Evolutionary conservation across 2,888 invertebrate genomes (phyloP).

Genomic region (Odontothrips loti): DNA sequence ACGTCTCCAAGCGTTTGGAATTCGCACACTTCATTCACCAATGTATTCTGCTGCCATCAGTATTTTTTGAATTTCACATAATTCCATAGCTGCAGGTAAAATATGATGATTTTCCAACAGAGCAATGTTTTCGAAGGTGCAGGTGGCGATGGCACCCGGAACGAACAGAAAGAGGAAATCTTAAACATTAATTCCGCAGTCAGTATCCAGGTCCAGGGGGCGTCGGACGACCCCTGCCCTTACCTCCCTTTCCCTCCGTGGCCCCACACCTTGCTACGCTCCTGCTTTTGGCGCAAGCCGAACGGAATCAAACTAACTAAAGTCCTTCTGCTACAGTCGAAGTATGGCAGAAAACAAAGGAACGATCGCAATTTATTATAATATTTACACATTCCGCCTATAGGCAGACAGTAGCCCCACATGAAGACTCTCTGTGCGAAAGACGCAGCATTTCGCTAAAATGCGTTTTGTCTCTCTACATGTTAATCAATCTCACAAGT

Average conservation of each 20-base stretch:
- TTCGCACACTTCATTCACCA: no score
- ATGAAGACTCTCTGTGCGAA: background rate
- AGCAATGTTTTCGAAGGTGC: background rate
- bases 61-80: background rate
- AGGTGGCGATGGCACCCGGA: background rate
- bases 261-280: background rate
- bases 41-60: background rate
- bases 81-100: background rate
- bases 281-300: background rate
- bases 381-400: background rate
- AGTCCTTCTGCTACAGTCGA: background rate
- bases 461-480: background rate
- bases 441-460: background rate
- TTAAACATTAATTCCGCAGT: conserved; percentile 6
- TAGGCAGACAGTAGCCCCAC: background rate
- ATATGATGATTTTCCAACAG: background rate
- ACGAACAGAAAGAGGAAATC: background rate
- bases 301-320: background rate
- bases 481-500: background rate
- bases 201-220: background rate
- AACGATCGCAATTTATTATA: background rate
- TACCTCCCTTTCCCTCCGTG: background rate
- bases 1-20: no score
- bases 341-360: background rate
- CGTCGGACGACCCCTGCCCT: background rate